These are phyloP conservation scores for Redunca redunca DNA, from an alignment of 2,113 vertebrate genomes.

Conservation along the genomic window DNA sequence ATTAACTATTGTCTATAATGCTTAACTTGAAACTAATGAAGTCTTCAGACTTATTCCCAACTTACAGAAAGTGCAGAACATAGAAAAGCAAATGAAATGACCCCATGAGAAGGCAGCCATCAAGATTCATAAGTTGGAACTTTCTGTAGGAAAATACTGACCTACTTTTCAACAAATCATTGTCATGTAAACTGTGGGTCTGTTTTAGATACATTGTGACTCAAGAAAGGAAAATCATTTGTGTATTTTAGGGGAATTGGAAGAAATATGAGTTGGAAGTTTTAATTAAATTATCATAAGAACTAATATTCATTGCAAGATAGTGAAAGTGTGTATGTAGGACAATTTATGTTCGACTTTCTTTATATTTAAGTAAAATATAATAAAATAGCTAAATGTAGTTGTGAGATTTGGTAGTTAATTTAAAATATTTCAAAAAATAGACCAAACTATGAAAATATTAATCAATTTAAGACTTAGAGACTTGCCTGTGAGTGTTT, in stretches of 20 bases:
- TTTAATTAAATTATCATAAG: neutral
- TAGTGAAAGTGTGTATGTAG: neutral
- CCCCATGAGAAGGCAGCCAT: neutral
- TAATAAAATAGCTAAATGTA: neutral
- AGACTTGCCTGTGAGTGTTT: neutral
- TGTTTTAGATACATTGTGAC: neutral
- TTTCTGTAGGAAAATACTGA: neutral
- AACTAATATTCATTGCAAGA: neutral
- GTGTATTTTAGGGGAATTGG: neutral
- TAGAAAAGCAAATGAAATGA: neutral
- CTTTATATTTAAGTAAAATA: neutral
- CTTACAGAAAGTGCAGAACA: neutral
- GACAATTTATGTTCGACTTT: neutral
- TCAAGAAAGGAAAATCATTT: neutral
- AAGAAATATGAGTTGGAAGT: neutral
- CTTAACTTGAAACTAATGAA: neutral
- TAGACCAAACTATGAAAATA: neutral
- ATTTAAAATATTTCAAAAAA: neutral
- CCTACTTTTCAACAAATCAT: neutral
- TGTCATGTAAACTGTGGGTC: neutral
- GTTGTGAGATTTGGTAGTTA: neutral
- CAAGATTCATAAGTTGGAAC: neutral
- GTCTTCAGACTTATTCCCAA: neutral
- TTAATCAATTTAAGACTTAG: neutral
- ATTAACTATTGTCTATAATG: neutral